phyloP scores from a whole-genome alignment of 2,113 vertebrate species.

The Actinemys pallida region DNA sequence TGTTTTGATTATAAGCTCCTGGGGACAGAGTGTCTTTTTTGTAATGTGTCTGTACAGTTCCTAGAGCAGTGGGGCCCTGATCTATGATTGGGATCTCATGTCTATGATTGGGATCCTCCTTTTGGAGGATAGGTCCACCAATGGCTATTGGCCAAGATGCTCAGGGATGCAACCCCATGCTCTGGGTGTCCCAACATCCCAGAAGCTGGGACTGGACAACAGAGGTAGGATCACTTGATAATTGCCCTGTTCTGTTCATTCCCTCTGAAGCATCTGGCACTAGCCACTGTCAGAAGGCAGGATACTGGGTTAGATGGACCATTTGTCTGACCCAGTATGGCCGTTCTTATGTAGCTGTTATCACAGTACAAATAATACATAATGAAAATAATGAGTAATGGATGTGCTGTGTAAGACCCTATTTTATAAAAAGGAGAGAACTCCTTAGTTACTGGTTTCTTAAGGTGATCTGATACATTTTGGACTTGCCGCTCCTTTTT shows the following conservation, averaged over 20 bases:
- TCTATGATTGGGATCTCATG: constrained; percentile 13
- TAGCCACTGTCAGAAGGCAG: not conserved
- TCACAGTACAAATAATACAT: constrained; percentile 33
- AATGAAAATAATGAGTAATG: constrained; percentile 54
- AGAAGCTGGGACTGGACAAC: not conserved
- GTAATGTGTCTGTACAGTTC: not conserved
- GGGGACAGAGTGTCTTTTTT: not conserved
- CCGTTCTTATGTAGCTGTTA: not conserved
- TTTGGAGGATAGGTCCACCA: not conserved
- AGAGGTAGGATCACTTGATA: no score
- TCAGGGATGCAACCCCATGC: not conserved
- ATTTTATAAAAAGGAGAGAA: not conserved
- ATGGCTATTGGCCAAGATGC: not conserved
- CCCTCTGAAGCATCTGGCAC: not conserved
- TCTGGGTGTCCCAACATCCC: not conserved
- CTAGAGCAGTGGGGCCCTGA: accelerated
- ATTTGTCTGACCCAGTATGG: not conserved
- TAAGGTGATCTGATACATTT: constrained; percentile 63
- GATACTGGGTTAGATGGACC: not conserved
- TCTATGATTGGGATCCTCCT: not conserved
- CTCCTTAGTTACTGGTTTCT: constrained; percentile 60
- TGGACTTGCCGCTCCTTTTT: not conserved
- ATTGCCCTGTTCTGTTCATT: not conserved
- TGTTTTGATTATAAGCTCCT: not conserved
- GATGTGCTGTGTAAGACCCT: not conserved